A percentile compares a stretch with the other conserved stretches of the same genome.
These are phyloP conservation scores for Ashinkailepas kermadecensis DNA, from an alignment of 2,888 invertebrate genomes.

Conservation along the genomic window DNA sequence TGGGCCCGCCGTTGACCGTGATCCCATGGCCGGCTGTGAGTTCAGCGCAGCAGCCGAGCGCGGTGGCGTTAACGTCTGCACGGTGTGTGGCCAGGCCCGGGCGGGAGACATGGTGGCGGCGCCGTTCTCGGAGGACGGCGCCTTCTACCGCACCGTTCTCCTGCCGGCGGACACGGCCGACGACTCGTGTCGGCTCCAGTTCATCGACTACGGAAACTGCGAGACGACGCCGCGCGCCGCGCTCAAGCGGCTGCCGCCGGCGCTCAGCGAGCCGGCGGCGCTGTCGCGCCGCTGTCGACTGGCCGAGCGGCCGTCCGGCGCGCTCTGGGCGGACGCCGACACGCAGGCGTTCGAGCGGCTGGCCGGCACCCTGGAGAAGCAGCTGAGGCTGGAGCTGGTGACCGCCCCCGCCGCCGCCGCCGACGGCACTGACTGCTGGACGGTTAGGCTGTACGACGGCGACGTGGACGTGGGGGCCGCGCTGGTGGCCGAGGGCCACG, in stretches of 20 bases:
- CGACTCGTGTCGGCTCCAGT: not conserved
- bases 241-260: not conserved
- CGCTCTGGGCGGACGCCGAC: not conserved
- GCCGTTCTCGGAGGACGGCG: conserved; percentile 5
- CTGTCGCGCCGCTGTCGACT: not conserved
- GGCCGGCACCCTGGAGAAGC: not conserved
- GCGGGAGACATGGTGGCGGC: not conserved
- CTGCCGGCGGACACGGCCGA: not conserved
- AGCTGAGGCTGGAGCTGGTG: not conserved
- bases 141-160: not conserved
- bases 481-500: not conserved
- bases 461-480: not conserved
- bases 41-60: not conserved
- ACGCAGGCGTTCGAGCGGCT: not conserved
- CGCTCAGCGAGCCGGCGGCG: not conserved
- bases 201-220: conserved; percentile 10
- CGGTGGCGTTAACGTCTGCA: not conserved
- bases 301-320: not conserved
- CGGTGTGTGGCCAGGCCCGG: not conserved
- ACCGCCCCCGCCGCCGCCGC: not conserved
- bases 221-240: not conserved
- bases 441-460: not conserved
- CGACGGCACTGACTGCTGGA: not conserved
- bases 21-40: not conserved
- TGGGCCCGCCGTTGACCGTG: no score